Evolutionary conservation across 2,888 invertebrate species (phyloP).

Genomic region (Himalopsyche tibetana): DNA sequence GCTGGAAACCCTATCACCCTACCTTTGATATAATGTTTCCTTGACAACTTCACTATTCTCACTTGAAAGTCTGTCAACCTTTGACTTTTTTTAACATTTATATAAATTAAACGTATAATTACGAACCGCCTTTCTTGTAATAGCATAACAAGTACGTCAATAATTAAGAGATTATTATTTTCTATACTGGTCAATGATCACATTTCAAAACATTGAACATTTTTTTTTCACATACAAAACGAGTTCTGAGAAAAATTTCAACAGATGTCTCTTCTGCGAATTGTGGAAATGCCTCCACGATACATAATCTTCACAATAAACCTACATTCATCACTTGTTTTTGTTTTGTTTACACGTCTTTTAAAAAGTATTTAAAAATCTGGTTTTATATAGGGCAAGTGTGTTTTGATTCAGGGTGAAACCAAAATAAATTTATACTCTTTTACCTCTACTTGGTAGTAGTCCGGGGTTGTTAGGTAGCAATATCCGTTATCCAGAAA

Average conservation of each 20-base stretch:
- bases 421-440: too few species aligned
- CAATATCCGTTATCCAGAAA: too few species aligned
- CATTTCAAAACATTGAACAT: neutral
- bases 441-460: too few species aligned
- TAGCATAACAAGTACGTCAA: slow-evolving; percentile 13
- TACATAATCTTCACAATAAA: neutral
- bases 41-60: too few species aligned
- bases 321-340: neutral
- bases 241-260: neutral
- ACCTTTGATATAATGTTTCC: too few species aligned
- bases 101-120: neutral
- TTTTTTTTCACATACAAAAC: neutral
- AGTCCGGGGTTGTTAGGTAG: too few species aligned
- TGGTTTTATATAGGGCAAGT: too few species aligned
- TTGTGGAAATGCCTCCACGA: neutral
- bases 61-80: too few species aligned
- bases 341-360: neutral
- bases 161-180: neutral
- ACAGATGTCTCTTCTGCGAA: neutral
- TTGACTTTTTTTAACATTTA: too few species aligned
- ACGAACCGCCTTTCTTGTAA: neutral
- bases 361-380: too few species aligned
- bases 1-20: too few species aligned
- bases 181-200: slow-evolving; percentile 20
- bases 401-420: too few species aligned